Evolutionary conservation across 2,888 invertebrate genomes (phyloP).

Genomic region (Dolichomitus sp.): DNA sequence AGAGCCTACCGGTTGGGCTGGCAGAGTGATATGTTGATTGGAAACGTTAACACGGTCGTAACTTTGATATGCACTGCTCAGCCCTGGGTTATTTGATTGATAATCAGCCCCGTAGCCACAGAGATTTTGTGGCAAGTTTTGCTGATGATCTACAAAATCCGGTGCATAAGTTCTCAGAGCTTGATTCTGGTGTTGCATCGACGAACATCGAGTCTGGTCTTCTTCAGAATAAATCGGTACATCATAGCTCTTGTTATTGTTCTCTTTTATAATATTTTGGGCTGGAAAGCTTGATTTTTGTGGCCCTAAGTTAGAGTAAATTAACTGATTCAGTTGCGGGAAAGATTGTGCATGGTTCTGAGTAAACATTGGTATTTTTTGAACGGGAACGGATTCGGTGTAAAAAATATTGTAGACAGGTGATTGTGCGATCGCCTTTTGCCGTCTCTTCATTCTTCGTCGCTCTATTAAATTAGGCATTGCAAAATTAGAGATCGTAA

Average conservation of each 20-base stretch:
- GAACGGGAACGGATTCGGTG: slow-evolving; percentile 59
- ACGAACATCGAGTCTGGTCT: slow-evolving; percentile 48
- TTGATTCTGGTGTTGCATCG: slow-evolving; percentile 11
- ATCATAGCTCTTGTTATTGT: not conserved
- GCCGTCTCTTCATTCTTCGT: slow-evolving; percentile 67
- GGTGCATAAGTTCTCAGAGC: not conserved
- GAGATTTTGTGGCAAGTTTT: slow-evolving; percentile 36
- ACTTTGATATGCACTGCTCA: slow-evolving; percentile 8
- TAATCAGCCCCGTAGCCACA: slow-evolving; percentile 14
- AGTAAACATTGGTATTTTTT: slow-evolving; percentile 53
- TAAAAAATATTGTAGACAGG: slow-evolving; percentile 70
- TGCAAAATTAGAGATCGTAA: not conserved
- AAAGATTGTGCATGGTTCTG: slow-evolving; percentile 58
- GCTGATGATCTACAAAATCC: slow-evolving; percentile 32
- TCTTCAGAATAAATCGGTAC: slow-evolving; percentile 59
- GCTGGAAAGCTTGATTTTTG: not conserved
- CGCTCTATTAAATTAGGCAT: slow-evolving; percentile 70
- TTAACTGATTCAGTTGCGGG: slow-evolving; percentile 53
- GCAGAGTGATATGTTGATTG: slow-evolving; percentile 60
- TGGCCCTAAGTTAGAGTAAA: not conserved
- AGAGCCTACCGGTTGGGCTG: slow-evolving; percentile 48
- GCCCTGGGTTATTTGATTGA: slow-evolving; percentile 1
- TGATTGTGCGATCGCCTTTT: slow-evolving; percentile 32
- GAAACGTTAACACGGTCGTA: slow-evolving; percentile 18
- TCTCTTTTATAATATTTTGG: not conserved